Conservation (phyloP, 2,797 vertebrate genomes). For the Rallus crepitans region DNA sequence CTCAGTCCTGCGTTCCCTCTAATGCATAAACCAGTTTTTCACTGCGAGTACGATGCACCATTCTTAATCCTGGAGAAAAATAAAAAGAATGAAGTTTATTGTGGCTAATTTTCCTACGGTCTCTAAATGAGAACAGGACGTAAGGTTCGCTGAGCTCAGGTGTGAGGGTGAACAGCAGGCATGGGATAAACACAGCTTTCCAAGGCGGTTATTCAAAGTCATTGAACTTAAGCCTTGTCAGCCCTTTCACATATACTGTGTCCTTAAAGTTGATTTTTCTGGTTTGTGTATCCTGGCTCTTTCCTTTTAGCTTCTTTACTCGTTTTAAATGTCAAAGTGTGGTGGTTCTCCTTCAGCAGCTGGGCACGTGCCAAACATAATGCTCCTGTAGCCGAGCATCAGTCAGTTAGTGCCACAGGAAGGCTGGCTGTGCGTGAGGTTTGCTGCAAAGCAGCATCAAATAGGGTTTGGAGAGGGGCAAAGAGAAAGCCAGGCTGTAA, state of each 20-base stretch:
- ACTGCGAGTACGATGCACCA: background rate
- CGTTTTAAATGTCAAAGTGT: background rate
- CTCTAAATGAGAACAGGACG: background rate
- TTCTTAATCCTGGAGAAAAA: background rate
- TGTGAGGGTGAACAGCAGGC: background rate
- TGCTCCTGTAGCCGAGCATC: background rate
- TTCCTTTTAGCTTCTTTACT: background rate
- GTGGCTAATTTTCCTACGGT: background rate
- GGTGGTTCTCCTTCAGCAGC: background rate
- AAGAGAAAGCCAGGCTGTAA: background rate
- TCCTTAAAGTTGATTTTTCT: background rate
- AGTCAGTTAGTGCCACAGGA: background rate
- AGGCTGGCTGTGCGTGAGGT: background rate
- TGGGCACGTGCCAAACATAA: background rate
- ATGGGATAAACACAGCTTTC: background rate
- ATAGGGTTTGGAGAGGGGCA: background rate
- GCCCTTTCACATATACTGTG: background rate
- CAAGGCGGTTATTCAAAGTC: background rate
- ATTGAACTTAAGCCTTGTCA: background rate
- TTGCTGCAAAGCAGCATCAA: background rate
- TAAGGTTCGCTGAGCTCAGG: background rate
- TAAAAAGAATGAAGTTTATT: background rate
- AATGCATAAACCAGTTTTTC: slow-evolving; percentile 44
- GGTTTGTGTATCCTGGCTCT: background rate
- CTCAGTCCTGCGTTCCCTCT: background rate